phyloP scores from a whole-genome alignment of 2,888 invertebrate genomes.

The Temnothorax rugatulus region DNA sequence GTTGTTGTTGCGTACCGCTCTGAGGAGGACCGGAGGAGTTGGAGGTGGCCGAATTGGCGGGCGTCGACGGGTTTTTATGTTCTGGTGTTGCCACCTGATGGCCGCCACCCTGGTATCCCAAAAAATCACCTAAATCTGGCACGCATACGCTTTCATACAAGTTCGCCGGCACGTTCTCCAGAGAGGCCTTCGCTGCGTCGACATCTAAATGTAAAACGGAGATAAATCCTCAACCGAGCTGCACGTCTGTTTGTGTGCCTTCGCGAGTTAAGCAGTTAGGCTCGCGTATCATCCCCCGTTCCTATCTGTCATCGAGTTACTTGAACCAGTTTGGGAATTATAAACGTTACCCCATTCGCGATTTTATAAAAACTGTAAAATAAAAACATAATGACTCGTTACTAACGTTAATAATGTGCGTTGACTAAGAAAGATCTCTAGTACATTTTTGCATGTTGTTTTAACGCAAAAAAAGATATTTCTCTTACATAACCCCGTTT shows the following conservation, averaged over 20 bases:
- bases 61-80: slow-evolving; percentile 86
- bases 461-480: neutral
- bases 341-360: slow-evolving; percentile 45
- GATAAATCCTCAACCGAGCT: slow-evolving; percentile 66
- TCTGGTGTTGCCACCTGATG: slow-evolving; percentile 81
- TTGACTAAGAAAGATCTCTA: neutral
- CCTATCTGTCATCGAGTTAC: neutral
- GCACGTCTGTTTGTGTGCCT: neutral
- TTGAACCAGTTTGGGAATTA: slow-evolving; percentile 34
- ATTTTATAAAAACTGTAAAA: neutral
- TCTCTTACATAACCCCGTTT: neutral
- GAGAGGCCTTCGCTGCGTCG: slow-evolving; percentile 91
- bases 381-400: neutral
- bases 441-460: neutral
- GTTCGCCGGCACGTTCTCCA: slow-evolving; percentile 91
- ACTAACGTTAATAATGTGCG: slow-evolving; percentile 7
- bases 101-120: slow-evolving; percentile 86
- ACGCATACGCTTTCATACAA: slow-evolving; percentile 94
- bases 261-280: slow-evolving; percentile 41
- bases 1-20: slow-evolving; percentile 62
- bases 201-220: slow-evolving; percentile 88
- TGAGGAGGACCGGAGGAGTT: slow-evolving; percentile 68
- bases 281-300: neutral
- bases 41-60: slow-evolving; percentile 83
- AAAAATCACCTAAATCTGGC: slow-evolving; percentile 91